These are phyloP conservation scores for Dipodomys stephensi DNA, from an alignment of 2,113 vertebrate species.

Conservation along the genomic window DNA sequence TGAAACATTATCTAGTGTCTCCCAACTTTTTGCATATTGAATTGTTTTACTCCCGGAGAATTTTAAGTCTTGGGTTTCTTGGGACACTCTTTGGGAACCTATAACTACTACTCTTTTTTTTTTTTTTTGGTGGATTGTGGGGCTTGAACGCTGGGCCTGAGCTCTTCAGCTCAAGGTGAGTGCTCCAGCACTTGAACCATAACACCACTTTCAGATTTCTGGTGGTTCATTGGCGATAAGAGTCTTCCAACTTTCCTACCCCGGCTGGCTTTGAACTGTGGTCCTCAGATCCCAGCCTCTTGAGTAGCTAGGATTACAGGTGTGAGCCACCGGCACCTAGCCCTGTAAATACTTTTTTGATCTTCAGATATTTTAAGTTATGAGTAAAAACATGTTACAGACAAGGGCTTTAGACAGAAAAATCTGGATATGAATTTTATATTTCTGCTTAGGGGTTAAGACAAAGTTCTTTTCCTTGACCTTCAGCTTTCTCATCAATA, in stretches of 20 bases:
- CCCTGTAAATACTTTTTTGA: background rate
- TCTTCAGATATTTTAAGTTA: conserved; percentile 40
- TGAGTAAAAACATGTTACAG: background rate
- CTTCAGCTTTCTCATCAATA: conserved; percentile 27
- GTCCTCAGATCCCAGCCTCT: no score
- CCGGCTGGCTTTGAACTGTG: no score
- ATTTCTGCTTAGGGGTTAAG: background rate
- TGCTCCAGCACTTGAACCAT: no score
- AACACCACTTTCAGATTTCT: no score
- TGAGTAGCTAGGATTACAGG: no score
- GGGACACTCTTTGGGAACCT: conserved; percentile 38
- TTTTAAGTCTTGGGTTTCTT: background rate
- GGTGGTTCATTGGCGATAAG: no score
- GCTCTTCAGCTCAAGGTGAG: no score
- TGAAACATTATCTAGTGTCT: background rate
- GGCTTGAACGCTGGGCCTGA: no score
- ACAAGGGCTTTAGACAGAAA: background rate
- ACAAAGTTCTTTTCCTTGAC: background rate
- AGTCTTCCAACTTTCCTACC: no score
- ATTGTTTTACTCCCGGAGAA: background rate
- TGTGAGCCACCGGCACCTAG: no score
- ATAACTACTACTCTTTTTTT: background rate
- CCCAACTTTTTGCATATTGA: background rate
- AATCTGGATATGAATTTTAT: background rate
- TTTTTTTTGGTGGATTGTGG: no score